Percentiles rank a stretch among this genome's conserved stretches.
Evolutionary conservation across 1,140 invertebrate genomes (phyloP).

Genomic region (Eupeodes corollae): DNA sequence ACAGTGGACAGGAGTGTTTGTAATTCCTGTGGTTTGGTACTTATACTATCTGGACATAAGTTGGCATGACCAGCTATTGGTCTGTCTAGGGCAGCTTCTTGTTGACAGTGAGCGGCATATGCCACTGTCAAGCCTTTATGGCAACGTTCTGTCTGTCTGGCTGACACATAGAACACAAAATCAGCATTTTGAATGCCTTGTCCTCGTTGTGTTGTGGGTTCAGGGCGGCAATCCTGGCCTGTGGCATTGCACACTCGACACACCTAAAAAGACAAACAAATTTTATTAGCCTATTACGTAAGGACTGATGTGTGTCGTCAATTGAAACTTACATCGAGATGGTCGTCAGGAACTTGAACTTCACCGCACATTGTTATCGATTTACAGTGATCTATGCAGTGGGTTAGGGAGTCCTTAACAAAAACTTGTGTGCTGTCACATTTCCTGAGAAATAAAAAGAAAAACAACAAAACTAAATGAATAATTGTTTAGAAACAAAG

Average conservation of each 20-base stretch:
- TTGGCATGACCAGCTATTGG: conserved; percentile 98
- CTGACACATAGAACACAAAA: conserved; percentile 96
- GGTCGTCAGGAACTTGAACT: conserved; percentile 78
- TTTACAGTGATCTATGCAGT: conserved; percentile 81
- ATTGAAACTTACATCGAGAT: conserved; percentile 71
- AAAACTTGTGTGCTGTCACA: conserved; percentile 72
- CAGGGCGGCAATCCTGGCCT: conserved; percentile 61
- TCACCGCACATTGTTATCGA: conserved; percentile 86
- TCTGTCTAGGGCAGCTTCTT: conserved; percentile 82
- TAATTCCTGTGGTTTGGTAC: conserved; percentile 82
- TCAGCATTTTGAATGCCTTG: conserved; percentile 75
- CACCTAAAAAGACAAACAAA: conserved; percentile 41
- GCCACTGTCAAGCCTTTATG: conserved; percentile 80
- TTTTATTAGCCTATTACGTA: not conserved
- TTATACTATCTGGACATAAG: conserved; percentile 91
- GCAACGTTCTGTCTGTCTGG: conserved; percentile 84
- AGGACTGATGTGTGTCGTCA: not conserved
- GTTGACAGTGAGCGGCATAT: conserved; percentile 97
- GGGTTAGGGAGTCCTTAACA: conserved; percentile 67
- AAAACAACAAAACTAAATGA: not conserved
- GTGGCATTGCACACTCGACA: conserved; percentile 77
- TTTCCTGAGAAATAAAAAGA: conserved; percentile 48
- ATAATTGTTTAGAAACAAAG: not conserved
- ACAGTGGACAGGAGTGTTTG: conserved; percentile 91
- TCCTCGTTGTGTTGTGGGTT: conserved; percentile 38